Conservation (phyloP, 2,113 vertebrate species). For the Dipodomys stephensi region DNA sequence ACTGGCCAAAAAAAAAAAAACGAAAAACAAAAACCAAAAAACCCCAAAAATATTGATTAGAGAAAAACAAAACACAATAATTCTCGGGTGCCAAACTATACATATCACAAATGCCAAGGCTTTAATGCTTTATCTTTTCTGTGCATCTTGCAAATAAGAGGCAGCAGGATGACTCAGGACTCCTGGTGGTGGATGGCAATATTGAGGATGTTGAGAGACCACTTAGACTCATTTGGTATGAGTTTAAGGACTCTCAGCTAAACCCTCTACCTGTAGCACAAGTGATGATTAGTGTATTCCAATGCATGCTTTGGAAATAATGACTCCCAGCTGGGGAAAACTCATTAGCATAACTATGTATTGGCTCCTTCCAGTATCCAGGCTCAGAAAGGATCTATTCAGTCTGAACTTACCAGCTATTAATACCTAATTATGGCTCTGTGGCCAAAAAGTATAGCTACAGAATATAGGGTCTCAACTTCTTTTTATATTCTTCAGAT, state of each 20-base stretch:
- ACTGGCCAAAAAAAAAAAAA: too few species aligned
- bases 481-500: not conserved
- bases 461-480: not conserved
- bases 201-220: not conserved
- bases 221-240: not conserved
- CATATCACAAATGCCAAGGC: too few species aligned
- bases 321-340: constrained; percentile 20
- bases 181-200: not conserved
- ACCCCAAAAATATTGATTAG: too few species aligned
- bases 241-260: not conserved
- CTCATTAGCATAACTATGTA: not conserved
- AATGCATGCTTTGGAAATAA: constrained; percentile 29
- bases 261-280: not conserved
- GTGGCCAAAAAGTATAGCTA: not conserved
- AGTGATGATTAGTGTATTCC: constrained; percentile 7
- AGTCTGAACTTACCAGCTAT: too few species aligned
- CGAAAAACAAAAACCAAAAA: too few species aligned
- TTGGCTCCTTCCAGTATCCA: not conserved
- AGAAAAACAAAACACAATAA: too few species aligned
- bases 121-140: too few species aligned
- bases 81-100: too few species aligned
- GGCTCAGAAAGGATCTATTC: constrained; percentile 12
- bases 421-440: not conserved
- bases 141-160: too few species aligned
- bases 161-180: too few species aligned